Evolutionary conservation across 2,797 vertebrate species (phyloP).

Genomic region (Centropyge bicolor): DNA sequence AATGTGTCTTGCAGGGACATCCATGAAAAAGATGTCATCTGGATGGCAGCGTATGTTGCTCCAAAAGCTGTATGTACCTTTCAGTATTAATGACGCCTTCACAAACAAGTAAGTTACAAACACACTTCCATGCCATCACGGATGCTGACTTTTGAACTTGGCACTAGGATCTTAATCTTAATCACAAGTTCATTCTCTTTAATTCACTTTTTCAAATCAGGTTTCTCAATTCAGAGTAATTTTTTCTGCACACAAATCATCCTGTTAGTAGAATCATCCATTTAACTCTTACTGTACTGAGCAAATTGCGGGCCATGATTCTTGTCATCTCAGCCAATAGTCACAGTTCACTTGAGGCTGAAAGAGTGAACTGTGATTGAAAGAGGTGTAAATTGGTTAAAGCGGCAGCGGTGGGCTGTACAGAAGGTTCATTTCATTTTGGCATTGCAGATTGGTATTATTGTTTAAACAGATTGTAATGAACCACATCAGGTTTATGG

Average conservation of each 20-base stretch:
- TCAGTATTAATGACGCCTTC: no score
- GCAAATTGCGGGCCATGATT: slow-evolving; percentile 5
- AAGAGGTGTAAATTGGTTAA: slow-evolving; percentile 42
- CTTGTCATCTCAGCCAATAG: slow-evolving; percentile 31
- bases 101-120: no score
- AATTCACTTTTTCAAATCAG: background rate
- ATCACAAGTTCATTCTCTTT: no score
- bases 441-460: slow-evolving; percentile 45
- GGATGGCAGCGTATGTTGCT: no score
- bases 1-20: no score
- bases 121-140: no score
- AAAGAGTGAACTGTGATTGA: background rate
- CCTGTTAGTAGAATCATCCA: background rate
- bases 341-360: slow-evolving; percentile 35
- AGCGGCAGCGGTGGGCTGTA: slow-evolving; percentile 25
- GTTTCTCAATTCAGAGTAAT: slow-evolving; percentile 8
- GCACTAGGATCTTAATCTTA: no score
- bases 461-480: slow-evolving; percentile 51
- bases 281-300: slow-evolving; percentile 8
- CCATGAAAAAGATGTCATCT: no score
- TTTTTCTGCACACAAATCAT: slow-evolving; percentile 10
- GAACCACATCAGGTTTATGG: slow-evolving; percentile 41
- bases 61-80: no score
- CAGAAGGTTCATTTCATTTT: slow-evolving; percentile 46
- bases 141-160: no score